A percentile compares a stretch with the other conserved stretches of the same genome.
phyloP scores from a whole-genome alignment of 2,797 vertebrate species.

The Phalanger gymnotis region DNA sequence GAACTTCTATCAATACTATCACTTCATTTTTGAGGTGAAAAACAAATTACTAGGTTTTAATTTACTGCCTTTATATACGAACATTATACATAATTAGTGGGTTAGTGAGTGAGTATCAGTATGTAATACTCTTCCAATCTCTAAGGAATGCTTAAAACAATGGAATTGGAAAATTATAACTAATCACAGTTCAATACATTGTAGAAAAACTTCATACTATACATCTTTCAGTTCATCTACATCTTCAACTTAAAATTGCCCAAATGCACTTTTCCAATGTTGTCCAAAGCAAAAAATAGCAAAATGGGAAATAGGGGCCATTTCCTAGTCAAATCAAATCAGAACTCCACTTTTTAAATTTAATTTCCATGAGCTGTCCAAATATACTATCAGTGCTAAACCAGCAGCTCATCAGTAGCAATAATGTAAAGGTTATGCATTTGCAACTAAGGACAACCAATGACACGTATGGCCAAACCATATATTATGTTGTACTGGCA shows the following conservation, averaged over 20 bases:
- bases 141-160: not conserved
- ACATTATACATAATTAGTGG: not conserved
- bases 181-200: not conserved
- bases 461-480: slow-evolving; percentile 29
- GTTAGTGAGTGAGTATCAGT: slow-evolving; percentile 22
- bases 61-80: not conserved
- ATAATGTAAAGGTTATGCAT: not conserved
- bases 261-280: slow-evolving; percentile 16
- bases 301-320: slow-evolving; percentile 19
- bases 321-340: not conserved
- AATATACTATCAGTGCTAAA: slow-evolving; percentile 26
- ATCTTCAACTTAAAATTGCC: slow-evolving; percentile 54
- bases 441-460: slow-evolving; percentile 51
- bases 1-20: not conserved
- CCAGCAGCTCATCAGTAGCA: slow-evolving; percentile 21
- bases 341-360: slow-evolving; percentile 13
- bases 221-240: not conserved
- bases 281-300: slow-evolving; percentile 7
- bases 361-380: slow-evolving; percentile 1
- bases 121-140: not conserved
- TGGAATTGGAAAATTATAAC: not conserved
- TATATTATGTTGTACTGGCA: slow-evolving; percentile 31
- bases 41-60: not conserved
- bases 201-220: not conserved
- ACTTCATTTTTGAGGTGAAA: not conserved